A percentile compares a stretch with the other conserved stretches of the same genome.
These are phyloP conservation scores for Calliscelio sp. DNA, from an alignment of 2,888 invertebrate species.

Conservation along the genomic window DNA sequence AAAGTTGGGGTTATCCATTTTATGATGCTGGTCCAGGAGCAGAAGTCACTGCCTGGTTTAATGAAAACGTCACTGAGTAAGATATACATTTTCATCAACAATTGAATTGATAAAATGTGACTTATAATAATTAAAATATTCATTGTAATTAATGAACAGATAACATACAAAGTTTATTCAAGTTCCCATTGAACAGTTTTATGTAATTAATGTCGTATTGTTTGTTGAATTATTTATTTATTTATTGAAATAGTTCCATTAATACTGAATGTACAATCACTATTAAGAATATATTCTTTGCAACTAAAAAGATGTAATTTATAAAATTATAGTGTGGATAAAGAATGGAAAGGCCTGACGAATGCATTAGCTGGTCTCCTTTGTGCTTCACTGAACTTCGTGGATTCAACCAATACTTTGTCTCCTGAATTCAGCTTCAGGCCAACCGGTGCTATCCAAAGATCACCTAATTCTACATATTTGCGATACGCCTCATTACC, in stretches of 20 bases:
- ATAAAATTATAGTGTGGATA: constrained; percentile 89
- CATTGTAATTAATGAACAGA: too few relatives aligned
- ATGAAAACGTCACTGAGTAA: constrained; percentile 83
- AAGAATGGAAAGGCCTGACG: constrained; percentile 95
- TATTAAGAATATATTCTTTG: too few relatives aligned
- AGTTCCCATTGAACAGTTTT: too few relatives aligned
- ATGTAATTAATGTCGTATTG: too few relatives aligned
- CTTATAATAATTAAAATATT: too few relatives aligned
- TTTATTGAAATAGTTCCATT: too few relatives aligned
- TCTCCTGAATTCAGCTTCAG: constrained; percentile 94
- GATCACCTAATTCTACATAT: constrained; percentile 86
- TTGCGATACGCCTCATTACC: constrained; percentile 96
- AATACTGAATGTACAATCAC: too few relatives aligned
- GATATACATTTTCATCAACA: constrained; percentile 8
- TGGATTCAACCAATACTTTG: constrained; percentile 94
- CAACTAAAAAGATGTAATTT: too few relatives aligned
- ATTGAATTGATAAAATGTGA: too few relatives aligned
- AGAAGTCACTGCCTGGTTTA: constrained; percentile 98
- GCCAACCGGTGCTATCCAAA: constrained; percentile 89
- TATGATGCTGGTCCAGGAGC: constrained; percentile 97
- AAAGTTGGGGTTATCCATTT: constrained; percentile 97
- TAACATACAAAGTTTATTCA: too few relatives aligned
- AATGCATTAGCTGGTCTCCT: constrained; percentile 97
- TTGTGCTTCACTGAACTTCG: constrained; percentile 98
- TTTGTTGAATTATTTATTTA: too few relatives aligned